Evolutionary conservation across 1,140 invertebrate species (phyloP), one percentile per base, ranked within the genome.

Genomic region (Drosophila baimaii): DNA sequence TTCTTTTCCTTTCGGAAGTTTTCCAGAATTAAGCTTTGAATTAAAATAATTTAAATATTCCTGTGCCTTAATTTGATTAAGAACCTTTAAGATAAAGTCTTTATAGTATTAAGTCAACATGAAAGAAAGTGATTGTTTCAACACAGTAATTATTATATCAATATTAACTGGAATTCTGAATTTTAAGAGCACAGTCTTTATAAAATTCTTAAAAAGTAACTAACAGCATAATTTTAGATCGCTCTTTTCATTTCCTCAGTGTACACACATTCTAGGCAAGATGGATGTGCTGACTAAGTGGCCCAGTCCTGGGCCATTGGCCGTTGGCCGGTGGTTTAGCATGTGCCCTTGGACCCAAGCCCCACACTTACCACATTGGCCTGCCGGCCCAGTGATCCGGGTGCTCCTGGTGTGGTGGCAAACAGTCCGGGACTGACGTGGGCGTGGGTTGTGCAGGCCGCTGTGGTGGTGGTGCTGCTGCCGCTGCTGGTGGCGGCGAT

Each of bases 331-430:
- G 49, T 37, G 37, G 59, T 21, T 51, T 52, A 68, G 61, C 57
- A 41, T 64, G 25, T 43, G 58, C 58, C 68, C 68, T 47, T 39
- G 25, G 47, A 23, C 41, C 58, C 29, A 27, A 13, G 43, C 47
- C 62, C 15, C 8, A 6, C 43, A 77, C 77, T 80, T 77, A 84
- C 81, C 81, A 54, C 56, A 37, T 80, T 75, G 17, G 77, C 35
- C 59, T 79, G 80, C 17, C 78, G 81, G 52, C 69, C 77, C 54
- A 73, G 43, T n/a, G 75, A 57, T 23, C 51, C 82, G 41, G 65
- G 35, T 46, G 64, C 37, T 63, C 55, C 66, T 12, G n/a, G n/a
- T n/a, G 41, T 12, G 33, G 41, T 51, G 66, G 51, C 64, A 10
- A 64, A 64, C 27, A 64, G 37, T 43, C 62, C 55, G 13, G 47